A percentile compares a stretch with the other conserved stretches of the same genome.
Conservation (phyloP, 2,888 invertebrate species). For the Lucinisca nassula region DNA sequence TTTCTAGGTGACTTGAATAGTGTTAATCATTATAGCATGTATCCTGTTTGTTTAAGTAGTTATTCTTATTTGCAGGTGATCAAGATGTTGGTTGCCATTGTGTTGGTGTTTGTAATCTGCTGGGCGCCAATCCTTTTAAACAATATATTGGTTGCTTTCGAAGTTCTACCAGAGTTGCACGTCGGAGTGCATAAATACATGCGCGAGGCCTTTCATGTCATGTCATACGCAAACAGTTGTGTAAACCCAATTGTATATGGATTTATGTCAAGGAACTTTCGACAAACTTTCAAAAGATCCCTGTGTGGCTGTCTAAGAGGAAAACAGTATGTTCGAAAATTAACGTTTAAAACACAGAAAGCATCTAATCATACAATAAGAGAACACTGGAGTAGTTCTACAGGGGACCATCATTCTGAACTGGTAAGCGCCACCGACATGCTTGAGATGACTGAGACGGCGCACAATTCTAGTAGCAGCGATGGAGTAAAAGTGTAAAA, state of each 20-base stretch:
- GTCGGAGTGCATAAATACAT: constrained; percentile 90
- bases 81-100: constrained; percentile 92
- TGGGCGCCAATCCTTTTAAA: constrained; percentile 92
- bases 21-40: too few species aligned
- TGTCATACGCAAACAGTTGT: constrained; percentile 93
- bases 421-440: not conserved
- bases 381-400: not conserved
- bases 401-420: not conserved
- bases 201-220: constrained; percentile 90
- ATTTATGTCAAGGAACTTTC: constrained; percentile 92
- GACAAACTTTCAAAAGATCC: constrained; percentile 88
- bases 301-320: constrained; percentile 70
- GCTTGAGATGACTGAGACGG: constrained; percentile 7
- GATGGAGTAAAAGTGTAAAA: constrained; percentile 10
- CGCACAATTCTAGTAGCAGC: not conserved
- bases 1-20: too few species aligned
- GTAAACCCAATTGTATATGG: constrained; percentile 93
- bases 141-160: constrained; percentile 91
- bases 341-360: constrained; percentile 56
- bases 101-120: constrained; percentile 91
- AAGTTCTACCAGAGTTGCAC: constrained; percentile 89
- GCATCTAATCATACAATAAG: not conserved
- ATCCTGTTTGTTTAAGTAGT: too few species aligned
- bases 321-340: constrained; percentile 55
- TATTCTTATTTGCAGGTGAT: constrained; percentile 90